A percentile compares a stretch with the other conserved stretches of the same genome.
phyloP scores from a whole-genome alignment of 2,888 invertebrate species.

The Drosophila multiciliata region DNA sequence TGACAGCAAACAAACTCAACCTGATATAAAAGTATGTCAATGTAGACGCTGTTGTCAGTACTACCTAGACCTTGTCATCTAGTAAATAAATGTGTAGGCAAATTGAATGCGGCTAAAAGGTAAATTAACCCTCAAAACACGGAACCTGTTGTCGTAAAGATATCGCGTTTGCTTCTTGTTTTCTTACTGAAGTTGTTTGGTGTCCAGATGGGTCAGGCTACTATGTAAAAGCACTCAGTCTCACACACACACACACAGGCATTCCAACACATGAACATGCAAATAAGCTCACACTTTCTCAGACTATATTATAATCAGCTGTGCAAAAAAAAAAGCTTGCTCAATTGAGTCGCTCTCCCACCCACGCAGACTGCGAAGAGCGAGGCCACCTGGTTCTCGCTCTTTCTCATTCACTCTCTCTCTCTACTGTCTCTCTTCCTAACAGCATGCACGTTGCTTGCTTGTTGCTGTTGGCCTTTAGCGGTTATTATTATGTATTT shows the following conservation, averaged over 20 bases:
- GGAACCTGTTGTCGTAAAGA: conserved; percentile 62
- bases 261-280: background rate
- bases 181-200: conserved; percentile 4
- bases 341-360: conserved; percentile 12
- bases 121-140: conserved; percentile 36
- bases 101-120: conserved; percentile 27
- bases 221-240: conserved; percentile 19
- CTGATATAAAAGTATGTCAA: conserved; percentile 47
- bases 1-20: conserved; percentile 32
- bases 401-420: conserved; percentile 9
- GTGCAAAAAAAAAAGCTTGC: conserved; percentile 43
- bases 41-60: conserved; percentile 23
- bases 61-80: conserved; percentile 48
- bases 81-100: conserved; percentile 25
- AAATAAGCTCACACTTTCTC: background rate
- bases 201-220: conserved; percentile 2
- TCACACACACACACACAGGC: background rate
- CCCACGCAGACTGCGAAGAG: conserved; percentile 24
- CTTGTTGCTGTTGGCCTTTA: conserved; percentile 39
- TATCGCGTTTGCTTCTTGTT: background rate
- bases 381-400: background rate
- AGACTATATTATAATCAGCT: conserved; percentile 41
- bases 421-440: conserved; percentile 5
- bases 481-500: conserved; percentile 47
- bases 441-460: conserved; percentile 35